Evolutionary conservation across 2,797 vertebrate species (phyloP).

Genomic region (Thamnophis elegans): DNA sequence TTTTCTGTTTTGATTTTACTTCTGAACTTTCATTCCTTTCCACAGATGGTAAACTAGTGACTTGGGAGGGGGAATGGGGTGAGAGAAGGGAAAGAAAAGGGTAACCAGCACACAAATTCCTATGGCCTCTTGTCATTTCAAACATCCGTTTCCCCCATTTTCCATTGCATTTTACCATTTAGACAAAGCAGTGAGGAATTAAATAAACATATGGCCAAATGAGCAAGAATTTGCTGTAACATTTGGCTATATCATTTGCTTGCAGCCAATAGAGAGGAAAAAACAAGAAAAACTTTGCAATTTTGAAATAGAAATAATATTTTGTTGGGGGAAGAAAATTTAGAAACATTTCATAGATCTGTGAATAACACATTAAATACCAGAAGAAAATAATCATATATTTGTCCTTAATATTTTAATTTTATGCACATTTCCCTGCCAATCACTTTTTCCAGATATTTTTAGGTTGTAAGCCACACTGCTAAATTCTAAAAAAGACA

Average conservation of each 20-base stretch:
- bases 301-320: neutral
- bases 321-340: neutral
- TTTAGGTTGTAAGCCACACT: neutral
- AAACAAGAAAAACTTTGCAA: conserved; percentile 31
- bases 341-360: neutral
- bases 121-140: neutral
- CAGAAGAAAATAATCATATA: neutral
- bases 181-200: conserved; percentile 29
- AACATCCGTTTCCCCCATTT: conserved; percentile 45
- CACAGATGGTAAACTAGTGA: neutral
- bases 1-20: neutral
- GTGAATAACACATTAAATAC: neutral
- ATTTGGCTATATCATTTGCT: conserved; percentile 56
- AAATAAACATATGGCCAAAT: conserved; percentile 59
- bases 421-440: neutral
- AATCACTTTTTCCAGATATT: neutral
- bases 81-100: neutral
- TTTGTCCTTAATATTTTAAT: neutral
- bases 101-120: neutral
- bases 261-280: neutral
- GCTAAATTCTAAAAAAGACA: neutral
- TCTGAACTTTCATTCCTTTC: neutral
- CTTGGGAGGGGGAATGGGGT: neutral
- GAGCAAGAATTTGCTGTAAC: conserved; percentile 55
- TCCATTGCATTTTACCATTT: conserved; percentile 45